Evolutionary conservation across 2,888 invertebrate species (phyloP).

Genomic region (Ceraclea dissimilis): DNA sequence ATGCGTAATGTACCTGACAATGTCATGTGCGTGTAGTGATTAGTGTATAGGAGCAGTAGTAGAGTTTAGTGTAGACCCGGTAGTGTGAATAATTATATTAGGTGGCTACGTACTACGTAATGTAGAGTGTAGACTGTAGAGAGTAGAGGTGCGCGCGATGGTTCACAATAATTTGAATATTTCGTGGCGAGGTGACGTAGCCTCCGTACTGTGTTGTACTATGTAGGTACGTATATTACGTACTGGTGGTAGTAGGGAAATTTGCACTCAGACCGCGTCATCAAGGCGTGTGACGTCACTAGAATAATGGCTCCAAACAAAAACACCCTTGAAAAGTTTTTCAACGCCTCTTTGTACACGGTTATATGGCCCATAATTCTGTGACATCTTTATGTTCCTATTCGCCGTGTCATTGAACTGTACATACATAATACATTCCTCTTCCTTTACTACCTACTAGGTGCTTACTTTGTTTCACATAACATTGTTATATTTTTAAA

Average conservation of each 20-base stretch:
- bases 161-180: constrained; percentile 1
- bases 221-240: not conserved
- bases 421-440: too few relatives aligned
- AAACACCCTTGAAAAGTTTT: constrained; percentile 16
- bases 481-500: not conserved
- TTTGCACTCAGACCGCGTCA: constrained; percentile 13
- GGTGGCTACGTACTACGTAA: too few relatives aligned
- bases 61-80: too few relatives aligned
- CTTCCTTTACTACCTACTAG: too few relatives aligned
- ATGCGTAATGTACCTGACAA: too few relatives aligned
- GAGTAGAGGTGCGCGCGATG: constrained; percentile 1
- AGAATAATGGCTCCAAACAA: constrained; percentile 7
- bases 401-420: not conserved
- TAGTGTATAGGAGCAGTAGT: too few relatives aligned
- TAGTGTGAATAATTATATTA: too few relatives aligned
- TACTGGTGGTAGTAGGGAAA: constrained; percentile 2
- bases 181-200: not conserved
- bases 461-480: not conserved
- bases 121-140: too few relatives aligned
- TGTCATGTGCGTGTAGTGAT: too few relatives aligned
- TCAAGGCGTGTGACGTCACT: constrained; percentile 11
- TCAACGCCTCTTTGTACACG: constrained; percentile 1
- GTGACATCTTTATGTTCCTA: not conserved
- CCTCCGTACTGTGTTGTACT: not conserved
- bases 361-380: constrained; percentile 1